phyloP scores from a whole-genome alignment of 64 coral and sea anemone genomes.

The Porites lutea region DNA sequence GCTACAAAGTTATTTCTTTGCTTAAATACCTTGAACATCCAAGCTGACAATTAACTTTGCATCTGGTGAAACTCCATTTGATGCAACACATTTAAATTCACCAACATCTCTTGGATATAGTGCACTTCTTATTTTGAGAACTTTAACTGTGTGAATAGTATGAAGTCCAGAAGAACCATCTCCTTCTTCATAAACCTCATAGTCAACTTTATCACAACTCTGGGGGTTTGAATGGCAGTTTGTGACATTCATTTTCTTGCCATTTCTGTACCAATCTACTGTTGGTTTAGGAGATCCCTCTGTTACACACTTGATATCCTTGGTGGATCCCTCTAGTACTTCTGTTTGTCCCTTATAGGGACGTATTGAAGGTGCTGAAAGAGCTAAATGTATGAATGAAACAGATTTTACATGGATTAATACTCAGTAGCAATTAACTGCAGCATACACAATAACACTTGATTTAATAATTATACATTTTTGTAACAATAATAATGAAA shows the following conservation, averaged over 20 bases:
- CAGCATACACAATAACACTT: background rate
- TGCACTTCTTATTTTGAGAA: slow-evolving; percentile 17
- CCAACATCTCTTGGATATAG: slow-evolving; percentile 47
- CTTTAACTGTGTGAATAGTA: background rate
- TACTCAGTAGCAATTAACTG: background rate
- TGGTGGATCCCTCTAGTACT: background rate
- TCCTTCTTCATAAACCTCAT: slow-evolving; percentile 20
- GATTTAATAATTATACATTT: background rate
- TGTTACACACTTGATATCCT: background rate
- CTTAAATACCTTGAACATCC: slow-evolving; percentile 36
- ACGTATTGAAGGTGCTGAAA: background rate
- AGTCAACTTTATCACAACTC: background rate
- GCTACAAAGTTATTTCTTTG: background rate
- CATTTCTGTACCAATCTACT: slow-evolving; percentile 48
- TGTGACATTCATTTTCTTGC: background rate
- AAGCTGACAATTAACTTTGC: slow-evolving; percentile 1
- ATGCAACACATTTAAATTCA: slow-evolving; percentile 30
- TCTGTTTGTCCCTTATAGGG: background rate
- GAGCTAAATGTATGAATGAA: background rate
- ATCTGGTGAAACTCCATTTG: background rate
- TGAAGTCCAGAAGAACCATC: background rate
- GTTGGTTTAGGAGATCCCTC: slow-evolving; percentile 13
- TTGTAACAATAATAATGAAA: too few species aligned
- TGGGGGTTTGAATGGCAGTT: background rate
- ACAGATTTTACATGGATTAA: background rate